Percentiles rank a stretch among this genome's conserved stretches.
These are phyloP conservation scores for Troides oblongomaculatus DNA, from an alignment of 2,888 invertebrate species.

Conservation along the genomic window DNA sequence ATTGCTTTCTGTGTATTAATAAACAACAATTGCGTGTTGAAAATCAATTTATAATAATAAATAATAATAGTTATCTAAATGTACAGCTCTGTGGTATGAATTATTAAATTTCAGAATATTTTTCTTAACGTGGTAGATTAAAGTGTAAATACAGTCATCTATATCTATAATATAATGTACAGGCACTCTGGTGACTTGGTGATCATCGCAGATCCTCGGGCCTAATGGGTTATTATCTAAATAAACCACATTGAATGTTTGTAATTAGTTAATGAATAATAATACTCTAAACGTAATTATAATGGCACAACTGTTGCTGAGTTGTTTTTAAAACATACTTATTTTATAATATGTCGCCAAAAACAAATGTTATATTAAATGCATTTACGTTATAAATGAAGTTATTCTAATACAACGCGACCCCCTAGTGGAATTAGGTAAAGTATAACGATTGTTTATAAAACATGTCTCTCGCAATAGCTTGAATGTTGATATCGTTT, in stretches of 20 bases:
- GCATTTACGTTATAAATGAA: constrained; percentile 7
- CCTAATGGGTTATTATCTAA: constrained; percentile 34
- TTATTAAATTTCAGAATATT: constrained; percentile 53
- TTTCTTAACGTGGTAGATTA: constrained; percentile 52
- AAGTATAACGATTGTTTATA: constrained; percentile 17
- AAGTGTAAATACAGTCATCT: constrained; percentile 50
- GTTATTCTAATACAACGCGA: background rate
- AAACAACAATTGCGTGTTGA: constrained; percentile 23
- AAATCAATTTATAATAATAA: constrained; percentile 4
- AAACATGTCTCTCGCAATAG: constrained; percentile 19
- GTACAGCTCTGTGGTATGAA: constrained; percentile 51
- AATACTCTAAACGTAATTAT: constrained; percentile 5
- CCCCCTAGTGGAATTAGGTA: background rate
- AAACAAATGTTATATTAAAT: background rate
- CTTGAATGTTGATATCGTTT: constrained; percentile 5
- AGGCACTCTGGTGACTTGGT: constrained; percentile 39
- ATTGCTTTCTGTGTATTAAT: constrained; percentile 43
- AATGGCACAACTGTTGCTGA: constrained; percentile 7
- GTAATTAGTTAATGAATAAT: constrained; percentile 4
- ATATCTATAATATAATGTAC: constrained; percentile 48
- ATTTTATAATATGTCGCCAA: constrained; percentile 9
- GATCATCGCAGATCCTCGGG: constrained; percentile 36
- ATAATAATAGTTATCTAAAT: constrained; percentile 44
- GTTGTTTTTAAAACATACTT: constrained; percentile 16
- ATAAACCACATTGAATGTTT: constrained; percentile 26